Evolutionary conservation across 2,888 invertebrate species (phyloP).

Genomic region (Ormia ochracea): DNA sequence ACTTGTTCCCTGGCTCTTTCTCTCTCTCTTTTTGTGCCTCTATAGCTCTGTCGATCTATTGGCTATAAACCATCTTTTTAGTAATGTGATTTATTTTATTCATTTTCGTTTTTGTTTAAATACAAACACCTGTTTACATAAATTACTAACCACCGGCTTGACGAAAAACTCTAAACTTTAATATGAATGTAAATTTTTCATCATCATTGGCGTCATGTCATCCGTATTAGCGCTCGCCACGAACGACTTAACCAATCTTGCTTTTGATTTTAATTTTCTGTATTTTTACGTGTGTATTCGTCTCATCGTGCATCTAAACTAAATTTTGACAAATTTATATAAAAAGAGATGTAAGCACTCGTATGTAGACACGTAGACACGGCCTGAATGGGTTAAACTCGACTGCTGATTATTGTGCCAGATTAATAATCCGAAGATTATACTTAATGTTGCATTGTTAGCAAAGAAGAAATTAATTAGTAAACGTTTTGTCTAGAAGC

Average conservation of each 20-base stretch:
- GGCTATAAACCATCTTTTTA: neutral
- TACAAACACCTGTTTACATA: constrained; percentile 46
- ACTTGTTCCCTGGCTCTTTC: neutral
- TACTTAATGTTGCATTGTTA: too few relatives aligned
- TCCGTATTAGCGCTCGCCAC: too few relatives aligned
- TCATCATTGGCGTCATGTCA: neutral
- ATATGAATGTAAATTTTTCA: neutral
- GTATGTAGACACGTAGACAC: too few relatives aligned
- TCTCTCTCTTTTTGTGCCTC: constrained; percentile 4
- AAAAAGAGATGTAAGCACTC: neutral
- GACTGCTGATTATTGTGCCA: too few relatives aligned
- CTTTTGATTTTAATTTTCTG: neutral
- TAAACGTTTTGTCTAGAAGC: too few relatives aligned
- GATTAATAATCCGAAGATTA: too few relatives aligned
- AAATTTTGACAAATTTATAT: constrained; percentile 3
- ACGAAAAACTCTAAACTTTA: neutral
- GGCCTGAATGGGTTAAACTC: too few relatives aligned
- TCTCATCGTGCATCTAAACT: constrained; percentile 1
- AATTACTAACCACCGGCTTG: constrained; percentile 21
- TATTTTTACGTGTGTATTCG: neutral
- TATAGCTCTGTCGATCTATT: too few relatives aligned
- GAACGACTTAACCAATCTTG: neutral
- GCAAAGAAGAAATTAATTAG: too few relatives aligned
- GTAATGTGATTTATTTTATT: neutral
- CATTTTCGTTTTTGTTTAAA: constrained; percentile 21